Base-by-base conservation (phyloP, 2,888 invertebrate genomes). In the Scrobipalpa costella region DNA sequence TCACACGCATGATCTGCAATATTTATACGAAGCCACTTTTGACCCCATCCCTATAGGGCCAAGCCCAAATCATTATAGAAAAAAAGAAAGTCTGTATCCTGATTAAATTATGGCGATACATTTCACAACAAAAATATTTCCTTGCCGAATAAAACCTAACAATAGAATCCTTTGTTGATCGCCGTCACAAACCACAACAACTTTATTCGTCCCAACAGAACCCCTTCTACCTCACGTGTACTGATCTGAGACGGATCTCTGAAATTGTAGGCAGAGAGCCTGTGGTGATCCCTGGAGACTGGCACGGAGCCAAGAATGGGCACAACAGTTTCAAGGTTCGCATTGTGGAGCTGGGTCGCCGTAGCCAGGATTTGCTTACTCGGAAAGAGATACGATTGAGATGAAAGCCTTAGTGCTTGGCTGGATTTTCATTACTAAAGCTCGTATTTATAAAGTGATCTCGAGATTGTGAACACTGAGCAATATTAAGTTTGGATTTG, bases 241-340 rank as follows among this genome's bases (percentile, higher is more conserved):
- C 55, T n/a, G 6, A 15, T 33, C 55, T 55, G 7, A 34, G 55
- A 34, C 50, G 55, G 55, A 55, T 33, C 55, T 55, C 55, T 55
- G 33, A 55, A 64, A 62, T 62, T 64, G 50, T 58, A 52, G 62
- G 40, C 27, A 58, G 38, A 49, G 36, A 34, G 40, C 58, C 57
- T 50, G 62, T 36, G 64, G 62, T 58, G 40, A 58, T 64, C 62
- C 62, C 64, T 27, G 40, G 64, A 34, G 44, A 21, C 55, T 64
- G 64, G 64, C 62, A 7, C 2, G 7, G 36, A 19, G 64, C 64
- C 64, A 64, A 64, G 52, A 52, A 9, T 9, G 19, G 11, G 50
- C 19, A 59, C 59, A 59, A 60, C 60, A 52, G 61, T 52, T 61
- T 40, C 61, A 61, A 61, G 61, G 61, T 47, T 27, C 27, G 21